Percentiles rank a stretch among this genome's conserved stretches.
Conservation (phyloP, 1,140 invertebrate species). For the Laupala kohalensis region DNA sequence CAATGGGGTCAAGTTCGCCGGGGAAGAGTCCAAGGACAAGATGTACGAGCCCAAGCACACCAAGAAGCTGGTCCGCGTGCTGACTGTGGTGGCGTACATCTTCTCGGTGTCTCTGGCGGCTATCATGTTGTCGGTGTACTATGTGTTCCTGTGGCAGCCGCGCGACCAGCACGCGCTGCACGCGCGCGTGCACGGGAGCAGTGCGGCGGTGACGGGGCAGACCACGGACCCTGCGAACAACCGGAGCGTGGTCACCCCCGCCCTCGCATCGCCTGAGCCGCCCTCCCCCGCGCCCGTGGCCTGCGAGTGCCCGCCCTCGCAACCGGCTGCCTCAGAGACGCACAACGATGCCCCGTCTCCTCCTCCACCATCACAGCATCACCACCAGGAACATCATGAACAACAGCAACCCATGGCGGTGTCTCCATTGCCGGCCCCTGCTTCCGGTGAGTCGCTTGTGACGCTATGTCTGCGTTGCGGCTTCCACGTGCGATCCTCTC, state of each 20-base stretch:
- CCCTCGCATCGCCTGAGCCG: neutral
- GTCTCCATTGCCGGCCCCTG: too few species aligned
- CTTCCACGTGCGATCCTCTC: too few species aligned
- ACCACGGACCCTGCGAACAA: neutral
- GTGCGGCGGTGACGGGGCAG: neutral
- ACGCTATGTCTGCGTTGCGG: too few species aligned
- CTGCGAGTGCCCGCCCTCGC: neutral
- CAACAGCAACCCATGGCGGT: too few species aligned
- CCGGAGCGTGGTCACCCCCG: neutral
- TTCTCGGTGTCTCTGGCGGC: slow-evolving; percentile 89
- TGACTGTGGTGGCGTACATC: slow-evolving; percentile 90
- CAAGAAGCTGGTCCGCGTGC: slow-evolving; percentile 76
- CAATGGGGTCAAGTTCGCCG: slow-evolving; percentile 50
- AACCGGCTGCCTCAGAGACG: too few species aligned
- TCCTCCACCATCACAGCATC: too few species aligned
- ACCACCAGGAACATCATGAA: too few species aligned
- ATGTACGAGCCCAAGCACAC: slow-evolving; percentile 72
- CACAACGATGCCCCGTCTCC: too few species aligned
- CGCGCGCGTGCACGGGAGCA: neutral
- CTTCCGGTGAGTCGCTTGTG: too few species aligned
- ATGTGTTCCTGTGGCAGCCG: slow-evolving; percentile 90
- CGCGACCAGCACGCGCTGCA: slow-evolving; percentile 24
- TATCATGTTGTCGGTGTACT: slow-evolving; percentile 88
- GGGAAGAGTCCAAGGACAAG: slow-evolving; percentile 64
- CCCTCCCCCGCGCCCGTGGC: neutral